Percentiles rank a stretch among this genome's conserved stretches.
Conservation (phyloP, 2,888 invertebrate genomes). For the Mechanitis mazaeus region DNA sequence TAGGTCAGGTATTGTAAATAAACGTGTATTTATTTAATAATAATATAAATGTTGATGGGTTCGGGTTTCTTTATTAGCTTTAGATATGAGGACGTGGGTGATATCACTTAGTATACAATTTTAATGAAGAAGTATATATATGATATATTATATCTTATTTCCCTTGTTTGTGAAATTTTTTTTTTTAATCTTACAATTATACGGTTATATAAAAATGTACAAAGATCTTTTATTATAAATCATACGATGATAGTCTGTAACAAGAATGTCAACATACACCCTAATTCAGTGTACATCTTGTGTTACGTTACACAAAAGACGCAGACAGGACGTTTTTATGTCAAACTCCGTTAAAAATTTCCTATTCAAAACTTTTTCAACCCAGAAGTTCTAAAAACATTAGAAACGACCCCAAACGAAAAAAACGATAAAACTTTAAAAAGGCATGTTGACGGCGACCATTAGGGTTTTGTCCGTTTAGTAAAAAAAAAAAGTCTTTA, state of each 20-base stretch:
- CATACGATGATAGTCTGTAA: too few species aligned
- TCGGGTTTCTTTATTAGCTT: constrained; percentile 1
- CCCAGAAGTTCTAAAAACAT: constrained; percentile 30
- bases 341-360: constrained; percentile 3
- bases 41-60: constrained; percentile 1
- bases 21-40: constrained; percentile 9
- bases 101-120: neutral
- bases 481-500: constrained; percentile 20
- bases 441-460: constrained; percentile 28
- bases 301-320: too few species aligned
- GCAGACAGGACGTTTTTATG: neutral
- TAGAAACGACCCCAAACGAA: constrained; percentile 26
- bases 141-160: too few species aligned
- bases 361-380: constrained; percentile 5
- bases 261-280: too few species aligned
- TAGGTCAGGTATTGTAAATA: constrained; percentile 17
- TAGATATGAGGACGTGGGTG: neutral
- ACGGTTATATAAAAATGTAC: neutral
- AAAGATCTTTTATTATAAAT: too few species aligned
- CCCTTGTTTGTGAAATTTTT: too few species aligned
- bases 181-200: too few species aligned
- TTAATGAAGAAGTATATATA: neutral
- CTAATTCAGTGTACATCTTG: too few species aligned
- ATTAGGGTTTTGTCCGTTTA: constrained; percentile 35
- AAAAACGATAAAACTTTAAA: constrained; percentile 32